Conservation (phyloP, 1,140 invertebrate species). For the Muscidifurax raptorellus region DNA sequence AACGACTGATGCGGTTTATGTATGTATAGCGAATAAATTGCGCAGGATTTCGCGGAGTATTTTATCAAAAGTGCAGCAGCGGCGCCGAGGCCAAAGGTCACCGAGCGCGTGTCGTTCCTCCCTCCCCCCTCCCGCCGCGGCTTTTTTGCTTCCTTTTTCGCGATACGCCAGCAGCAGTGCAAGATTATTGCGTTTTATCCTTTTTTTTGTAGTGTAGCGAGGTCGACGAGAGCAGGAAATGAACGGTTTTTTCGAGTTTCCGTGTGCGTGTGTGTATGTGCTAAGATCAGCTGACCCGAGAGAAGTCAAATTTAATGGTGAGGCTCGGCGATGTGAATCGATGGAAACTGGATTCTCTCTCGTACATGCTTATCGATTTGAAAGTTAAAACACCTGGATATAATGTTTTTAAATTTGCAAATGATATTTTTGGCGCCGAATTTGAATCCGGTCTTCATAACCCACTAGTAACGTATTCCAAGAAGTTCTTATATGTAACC, state of each 20-base stretch:
- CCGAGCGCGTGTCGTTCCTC: constrained; percentile 8
- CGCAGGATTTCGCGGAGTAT: constrained; percentile 31
- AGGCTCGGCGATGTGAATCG: not conserved
- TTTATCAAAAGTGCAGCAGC: constrained; percentile 11
- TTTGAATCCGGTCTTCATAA: too few species aligned
- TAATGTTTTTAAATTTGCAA: not conserved
- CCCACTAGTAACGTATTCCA: too few species aligned
- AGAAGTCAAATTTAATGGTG: too few species aligned
- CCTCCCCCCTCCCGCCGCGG: not conserved
- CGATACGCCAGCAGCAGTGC: not conserved
- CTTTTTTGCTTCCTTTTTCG: constrained; percentile 22
- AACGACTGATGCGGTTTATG: not conserved
- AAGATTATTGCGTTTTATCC: not conserved
- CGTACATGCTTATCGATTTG: too few species aligned
- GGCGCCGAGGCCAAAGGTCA: constrained; percentile 11
- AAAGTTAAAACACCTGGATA: too few species aligned
- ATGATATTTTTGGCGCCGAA: too few species aligned
- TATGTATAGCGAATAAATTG: constrained; percentile 34
- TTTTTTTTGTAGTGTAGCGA: not conserved
- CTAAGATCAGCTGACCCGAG: not conserved
- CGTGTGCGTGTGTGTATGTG: not conserved
- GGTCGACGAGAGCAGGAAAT: not conserved
- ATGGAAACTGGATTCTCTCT: too few species aligned
- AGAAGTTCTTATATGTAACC: not conserved
- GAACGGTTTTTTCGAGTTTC: not conserved